phyloP scores from a whole-genome alignment of 1,140 invertebrate species.

The Drosophila simulans region DNA sequence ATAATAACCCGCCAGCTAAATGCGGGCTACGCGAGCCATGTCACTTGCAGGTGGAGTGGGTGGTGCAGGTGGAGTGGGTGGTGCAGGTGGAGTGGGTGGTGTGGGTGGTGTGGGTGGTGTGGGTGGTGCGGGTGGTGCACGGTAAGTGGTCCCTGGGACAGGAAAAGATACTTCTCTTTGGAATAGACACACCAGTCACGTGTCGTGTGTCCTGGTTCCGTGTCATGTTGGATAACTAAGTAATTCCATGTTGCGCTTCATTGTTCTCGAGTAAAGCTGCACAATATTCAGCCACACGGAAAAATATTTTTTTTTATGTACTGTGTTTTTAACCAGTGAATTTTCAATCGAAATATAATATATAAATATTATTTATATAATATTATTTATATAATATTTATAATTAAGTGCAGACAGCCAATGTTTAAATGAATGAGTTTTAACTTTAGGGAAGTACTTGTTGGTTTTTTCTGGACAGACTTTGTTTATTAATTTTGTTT shows the following conservation, averaged over 20 bases:
- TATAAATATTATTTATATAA: not conserved
- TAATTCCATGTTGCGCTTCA: constrained; percentile 22
- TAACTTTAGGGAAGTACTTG: too few relatives aligned
- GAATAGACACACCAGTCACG: constrained; percentile 4
- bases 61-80: not conserved
- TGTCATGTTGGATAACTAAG: constrained; percentile 26
- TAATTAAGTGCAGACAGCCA: too few relatives aligned
- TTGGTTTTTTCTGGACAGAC: too few relatives aligned
- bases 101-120: not conserved
- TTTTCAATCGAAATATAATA: not conserved
- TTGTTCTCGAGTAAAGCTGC: constrained; percentile 6
- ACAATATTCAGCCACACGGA: not conserved
- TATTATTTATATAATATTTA: not conserved
- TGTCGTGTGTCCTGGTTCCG: constrained; percentile 7
- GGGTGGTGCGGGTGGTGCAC: not conserved
- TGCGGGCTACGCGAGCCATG: constrained; percentile 12
- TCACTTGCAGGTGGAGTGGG: constrained; percentile 18
- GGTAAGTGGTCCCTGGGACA: not conserved
- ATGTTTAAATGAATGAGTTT: too few relatives aligned
- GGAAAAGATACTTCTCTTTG: too few relatives aligned
- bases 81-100: not conserved
- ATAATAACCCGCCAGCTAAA: constrained; percentile 39
- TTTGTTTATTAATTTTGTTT: too few relatives aligned
- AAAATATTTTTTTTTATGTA: not conserved
- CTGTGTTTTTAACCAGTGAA: not conserved